These are phyloP conservation scores for Bibio marci DNA, from an alignment of 2,888 invertebrate species.

Conservation along the genomic window DNA sequence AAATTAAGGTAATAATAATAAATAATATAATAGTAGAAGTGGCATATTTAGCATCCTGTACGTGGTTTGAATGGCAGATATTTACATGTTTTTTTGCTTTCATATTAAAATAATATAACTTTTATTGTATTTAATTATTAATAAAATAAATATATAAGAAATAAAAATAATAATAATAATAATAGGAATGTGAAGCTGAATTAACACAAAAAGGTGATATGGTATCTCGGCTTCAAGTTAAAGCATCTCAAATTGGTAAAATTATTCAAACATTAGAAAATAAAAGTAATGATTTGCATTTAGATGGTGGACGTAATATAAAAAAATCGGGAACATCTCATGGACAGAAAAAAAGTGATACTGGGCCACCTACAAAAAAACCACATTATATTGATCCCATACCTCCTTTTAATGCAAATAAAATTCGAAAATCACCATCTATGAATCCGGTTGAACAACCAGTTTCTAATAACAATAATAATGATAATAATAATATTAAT, in stretches of 20 bases:
- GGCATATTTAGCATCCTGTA: too few relatives aligned
- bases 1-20: too few relatives aligned
- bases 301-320: conserved; percentile 27
- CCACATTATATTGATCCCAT: conserved; percentile 27
- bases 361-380: conserved; percentile 26
- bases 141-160: neutral
- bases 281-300: conserved; percentile 14
- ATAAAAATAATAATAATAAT: too few relatives aligned
- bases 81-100: neutral
- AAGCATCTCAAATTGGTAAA: conserved; percentile 89
- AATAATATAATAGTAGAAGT: too few relatives aligned
- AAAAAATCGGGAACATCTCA: conserved; percentile 16
- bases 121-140: too few relatives aligned
- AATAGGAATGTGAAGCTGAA: conserved; percentile 85
- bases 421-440: conserved; percentile 35
- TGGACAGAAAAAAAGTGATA: conserved; percentile 17
- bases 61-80: neutral
- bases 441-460: too few relatives aligned
- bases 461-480: too few relatives aligned
- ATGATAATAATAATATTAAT: neutral
- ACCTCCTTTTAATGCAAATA: conserved; percentile 32
- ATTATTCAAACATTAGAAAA: conserved; percentile 81
- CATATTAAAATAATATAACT: too few relatives aligned
- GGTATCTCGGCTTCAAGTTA: conserved; percentile 86
- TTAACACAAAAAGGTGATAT: conserved; percentile 92